Conservation (phyloP, 2,113 vertebrate genomes). For the Mesembrinibis cayennensis region DNA sequence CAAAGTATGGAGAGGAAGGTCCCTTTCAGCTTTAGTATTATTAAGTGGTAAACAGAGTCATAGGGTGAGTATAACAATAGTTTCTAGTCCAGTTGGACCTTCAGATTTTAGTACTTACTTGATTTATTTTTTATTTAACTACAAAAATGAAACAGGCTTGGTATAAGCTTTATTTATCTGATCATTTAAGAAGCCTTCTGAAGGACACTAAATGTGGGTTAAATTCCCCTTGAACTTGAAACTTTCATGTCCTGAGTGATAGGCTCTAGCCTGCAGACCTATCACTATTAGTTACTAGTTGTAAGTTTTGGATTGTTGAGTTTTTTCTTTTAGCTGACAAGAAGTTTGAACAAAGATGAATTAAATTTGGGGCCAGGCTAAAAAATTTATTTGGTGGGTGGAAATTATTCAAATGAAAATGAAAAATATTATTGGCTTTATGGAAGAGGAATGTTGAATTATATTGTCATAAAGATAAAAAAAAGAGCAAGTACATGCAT, state of each 20-base stretch:
- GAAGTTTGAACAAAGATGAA: neutral
- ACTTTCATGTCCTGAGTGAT: neutral
- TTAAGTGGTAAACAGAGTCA: neutral
- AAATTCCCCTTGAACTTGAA: neutral
- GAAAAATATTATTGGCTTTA: neutral
- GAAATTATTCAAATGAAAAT: neutral
- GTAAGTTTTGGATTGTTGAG: neutral
- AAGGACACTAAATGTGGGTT: neutral
- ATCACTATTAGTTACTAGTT: neutral
- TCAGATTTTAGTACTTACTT: neutral
- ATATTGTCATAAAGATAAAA: neutral
- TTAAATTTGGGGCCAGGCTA: neutral
- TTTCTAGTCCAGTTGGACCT: neutral
- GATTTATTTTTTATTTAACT: neutral
- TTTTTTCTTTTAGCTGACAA: neutral
- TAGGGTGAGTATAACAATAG: neutral
- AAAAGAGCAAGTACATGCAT: rapidly evolving
- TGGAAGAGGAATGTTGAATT: neutral
- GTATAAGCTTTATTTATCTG: neutral
- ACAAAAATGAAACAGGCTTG: neutral
- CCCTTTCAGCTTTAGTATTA: neutral
- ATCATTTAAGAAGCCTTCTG: neutral
- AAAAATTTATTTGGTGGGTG: neutral
- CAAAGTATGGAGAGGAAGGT: neutral
- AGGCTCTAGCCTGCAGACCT: neutral